These are phyloP conservation scores for Lepas anatifera DNA, from an alignment of 2,888 invertebrate species.

Conservation along the genomic window DNA sequence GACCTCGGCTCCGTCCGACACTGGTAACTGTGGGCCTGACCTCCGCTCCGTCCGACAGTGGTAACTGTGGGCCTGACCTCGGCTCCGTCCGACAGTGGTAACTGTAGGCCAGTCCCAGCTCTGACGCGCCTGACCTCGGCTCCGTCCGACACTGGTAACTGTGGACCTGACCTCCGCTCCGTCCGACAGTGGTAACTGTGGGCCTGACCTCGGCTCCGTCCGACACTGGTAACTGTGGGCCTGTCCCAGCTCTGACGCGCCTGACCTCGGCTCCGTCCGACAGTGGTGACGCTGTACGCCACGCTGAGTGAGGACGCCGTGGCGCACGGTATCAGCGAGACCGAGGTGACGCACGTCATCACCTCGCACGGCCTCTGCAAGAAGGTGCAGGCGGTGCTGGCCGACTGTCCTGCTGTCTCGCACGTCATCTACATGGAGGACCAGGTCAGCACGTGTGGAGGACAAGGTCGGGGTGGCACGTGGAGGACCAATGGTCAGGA, in stretches of 20 bases:
- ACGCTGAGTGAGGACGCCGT: constrained; percentile 95
- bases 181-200: too few relatives aligned
- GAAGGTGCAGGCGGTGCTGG: constrained; percentile 70
- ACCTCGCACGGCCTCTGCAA: constrained; percentile 84
- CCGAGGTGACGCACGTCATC: constrained; percentile 59
- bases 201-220: too few relatives aligned
- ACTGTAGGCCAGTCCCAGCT: not conserved
- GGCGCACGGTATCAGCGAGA: constrained; percentile 92
- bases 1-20: too few relatives aligned
- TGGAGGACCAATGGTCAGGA: too few relatives aligned
- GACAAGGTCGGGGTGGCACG: too few relatives aligned
- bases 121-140: too few relatives aligned
- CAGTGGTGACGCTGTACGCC: constrained; percentile 67
- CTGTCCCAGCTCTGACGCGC: too few relatives aligned
- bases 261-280: too few relatives aligned
- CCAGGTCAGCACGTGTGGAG: too few relatives aligned
- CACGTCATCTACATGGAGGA: constrained; percentile 31
- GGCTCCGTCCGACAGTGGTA: not conserved
- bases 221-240: not conserved
- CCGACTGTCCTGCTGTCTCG: constrained; percentile 57
- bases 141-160: constrained; percentile 47
- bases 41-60: too few relatives aligned
- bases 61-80: too few relatives aligned
- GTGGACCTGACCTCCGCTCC: too few relatives aligned
- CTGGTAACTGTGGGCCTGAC: constrained; percentile 69